phyloP scores from a whole-genome alignment of 1,140 invertebrate genomes.

The Rhagoletis zephyria region DNA sequence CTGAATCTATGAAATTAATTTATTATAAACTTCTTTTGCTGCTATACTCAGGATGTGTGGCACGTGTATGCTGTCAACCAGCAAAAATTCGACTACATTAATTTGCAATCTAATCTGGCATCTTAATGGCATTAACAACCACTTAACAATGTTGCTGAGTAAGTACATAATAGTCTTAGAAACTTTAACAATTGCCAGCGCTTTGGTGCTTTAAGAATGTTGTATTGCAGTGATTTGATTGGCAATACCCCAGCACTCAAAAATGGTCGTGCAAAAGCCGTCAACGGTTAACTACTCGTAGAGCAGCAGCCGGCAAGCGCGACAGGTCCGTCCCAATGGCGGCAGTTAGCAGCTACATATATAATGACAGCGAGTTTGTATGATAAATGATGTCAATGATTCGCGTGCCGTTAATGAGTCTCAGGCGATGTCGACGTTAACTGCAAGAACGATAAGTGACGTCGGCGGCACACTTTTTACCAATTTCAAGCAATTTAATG shows the following conservation, averaged over 20 bases:
- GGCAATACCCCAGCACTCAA: neutral
- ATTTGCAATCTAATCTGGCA: too few relatives aligned
- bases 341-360: neutral
- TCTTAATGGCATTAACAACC: too few relatives aligned
- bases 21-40: too few relatives aligned
- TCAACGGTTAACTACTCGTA: neutral
- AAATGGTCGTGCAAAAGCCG: neutral
- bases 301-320: neutral
- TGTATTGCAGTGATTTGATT: neutral
- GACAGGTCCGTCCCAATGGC: neutral
- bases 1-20: too few relatives aligned
- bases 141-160: too few relatives aligned
- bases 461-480: too few relatives aligned
- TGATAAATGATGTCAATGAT: slow-evolving; percentile 19
- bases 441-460: neutral
- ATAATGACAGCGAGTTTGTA: neutral
- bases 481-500: too few relatives aligned
- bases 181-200: too few relatives aligned
- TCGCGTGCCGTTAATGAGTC: slow-evolving; percentile 6
- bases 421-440: neutral
- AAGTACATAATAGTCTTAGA: too few relatives aligned
- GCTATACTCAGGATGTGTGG: too few relatives aligned
- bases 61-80: too few relatives aligned
- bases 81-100: too few relatives aligned
- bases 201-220: neutral